Evolutionary conservation across 2,797 vertebrate genomes (phyloP), one percentile per base, ranked within the genome.

Genomic region (Enteromius paludinosus): DNA sequence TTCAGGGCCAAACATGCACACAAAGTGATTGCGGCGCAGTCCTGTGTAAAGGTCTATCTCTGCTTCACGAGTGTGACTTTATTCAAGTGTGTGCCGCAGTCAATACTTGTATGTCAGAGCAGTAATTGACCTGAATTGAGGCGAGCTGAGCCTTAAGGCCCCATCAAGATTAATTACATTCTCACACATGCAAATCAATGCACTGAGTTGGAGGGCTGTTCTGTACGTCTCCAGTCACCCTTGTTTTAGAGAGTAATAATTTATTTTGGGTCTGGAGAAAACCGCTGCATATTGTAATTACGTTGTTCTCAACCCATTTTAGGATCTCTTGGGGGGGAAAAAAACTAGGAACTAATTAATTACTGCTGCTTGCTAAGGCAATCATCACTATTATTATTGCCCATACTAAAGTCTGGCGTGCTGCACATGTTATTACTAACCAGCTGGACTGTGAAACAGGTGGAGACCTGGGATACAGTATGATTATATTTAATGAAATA

Each of bases 101-200:
- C 79, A 12, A 66, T 73, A 79, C 61, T 49, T 68, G 52, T 47
- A 69, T 61, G 41, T 82, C 75, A 73, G 33, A 14, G 33, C 59
- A 83, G 72, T 83, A 73, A 85, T 85, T 83, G 69, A 62, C 81
- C 76, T 62, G 80, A 83, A 74, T 79, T 72, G 76, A 83, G 65
- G 56, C 41, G 61, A 79, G 75, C 73, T n/a, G 54, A 79, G 66
- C 81, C 78, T 84, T 80, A 83, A 87, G 85, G 81, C 78, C 64
- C 82, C 75, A 87, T 87, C 86, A 76, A 84, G 82, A 84, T 86
- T 87, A 87, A 87, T 87, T 79, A 86, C 82, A 52, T 79, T 85
- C 83, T 85, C 83, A 78, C 77, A 78, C 83, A 84, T 86, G 87
- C 84, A 86, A 86, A 87, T 87, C 84, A 83, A 78, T 86, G 85